A percentile compares a stretch with the other conserved stretches of the same genome.
Conservation (phyloP, 2,797 vertebrate genomes). For the Onychomys arenicola region DNA sequence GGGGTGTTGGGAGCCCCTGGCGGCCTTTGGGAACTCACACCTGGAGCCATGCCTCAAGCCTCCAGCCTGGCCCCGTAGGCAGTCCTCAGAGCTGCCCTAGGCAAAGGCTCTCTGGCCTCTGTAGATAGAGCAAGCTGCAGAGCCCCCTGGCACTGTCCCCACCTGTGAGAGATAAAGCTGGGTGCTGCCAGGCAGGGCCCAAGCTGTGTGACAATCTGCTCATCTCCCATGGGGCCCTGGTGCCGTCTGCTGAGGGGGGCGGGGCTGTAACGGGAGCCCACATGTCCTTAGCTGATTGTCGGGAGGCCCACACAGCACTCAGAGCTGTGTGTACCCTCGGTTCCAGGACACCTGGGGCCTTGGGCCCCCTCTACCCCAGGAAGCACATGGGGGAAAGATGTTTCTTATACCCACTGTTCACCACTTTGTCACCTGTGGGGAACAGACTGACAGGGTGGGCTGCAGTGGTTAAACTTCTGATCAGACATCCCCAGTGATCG, state of each 20-base stretch:
- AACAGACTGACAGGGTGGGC: too few relatives aligned
- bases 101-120: background rate
- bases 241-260: background rate
- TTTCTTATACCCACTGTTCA: background rate
- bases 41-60: background rate
- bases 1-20: accelerated
- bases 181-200: background rate
- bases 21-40: background rate
- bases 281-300: background rate
- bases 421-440: background rate
- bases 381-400: background rate
- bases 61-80: background rate
- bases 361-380: background rate
- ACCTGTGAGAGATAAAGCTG: background rate
- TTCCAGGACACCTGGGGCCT: background rate
- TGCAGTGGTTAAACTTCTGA: background rate
- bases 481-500: background rate
- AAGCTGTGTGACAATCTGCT: conserved; percentile 57
- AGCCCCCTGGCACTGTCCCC: background rate
- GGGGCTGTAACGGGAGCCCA: background rate
- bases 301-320: too few relatives aligned
- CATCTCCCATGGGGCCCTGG: background rate
- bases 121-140: background rate
- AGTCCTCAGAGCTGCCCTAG: background rate
- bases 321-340: background rate